Evolutionary conservation across 2,113 vertebrate species (phyloP), one percentile per base, ranked within the genome.

Genomic region (Podocnemis expansa): DNA sequence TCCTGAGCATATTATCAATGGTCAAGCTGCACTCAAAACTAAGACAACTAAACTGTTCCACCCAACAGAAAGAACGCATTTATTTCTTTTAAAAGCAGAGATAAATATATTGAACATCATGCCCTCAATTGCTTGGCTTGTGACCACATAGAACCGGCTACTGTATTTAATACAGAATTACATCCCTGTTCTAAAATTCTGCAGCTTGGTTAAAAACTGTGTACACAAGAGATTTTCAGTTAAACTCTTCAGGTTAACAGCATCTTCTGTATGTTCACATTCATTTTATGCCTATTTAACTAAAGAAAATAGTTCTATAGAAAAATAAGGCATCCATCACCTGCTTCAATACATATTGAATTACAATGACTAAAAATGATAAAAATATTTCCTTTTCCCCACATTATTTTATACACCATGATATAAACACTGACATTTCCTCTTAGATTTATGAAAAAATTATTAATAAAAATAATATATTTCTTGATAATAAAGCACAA

Each of bases 1-100:
- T 45, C 4, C 43, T 2, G 34, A 94, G 43, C 0, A 49, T 0
- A 0, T 67, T 58, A 45, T 31, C 10, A 2, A 13, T 3, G 12
- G 51, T 10, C 67, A 38, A 92, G 34, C 8, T 70, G 67, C 85
- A 60, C 45, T 75, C 67, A 60, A 19, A 84, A 78, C 55, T 22
- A 75, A 70, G 45, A n/a, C 13, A 51, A 51, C 51, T 19, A 45
- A 84, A 88, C 82, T 70, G 70, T n/a, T 49, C 21, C 27, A 22
- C 6, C 24, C 75, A 82, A 88, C 80, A 75, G n/a, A 31, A 58
- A 75, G 51, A 11, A 51, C 80, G 80, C 78, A 4, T 45, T 67
- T 82, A 84, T 56, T 51, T 78, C 52, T 84, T 58, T 70, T 70
- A 38, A 70, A 70, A 70, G n/a, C 63, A 76, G 11, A 16, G 7